Percentiles rank a stretch among this genome's conserved stretches.
Evolutionary conservation across 2,797 vertebrate species (phyloP).

Genomic region (Amblyraja radiata): DNA sequence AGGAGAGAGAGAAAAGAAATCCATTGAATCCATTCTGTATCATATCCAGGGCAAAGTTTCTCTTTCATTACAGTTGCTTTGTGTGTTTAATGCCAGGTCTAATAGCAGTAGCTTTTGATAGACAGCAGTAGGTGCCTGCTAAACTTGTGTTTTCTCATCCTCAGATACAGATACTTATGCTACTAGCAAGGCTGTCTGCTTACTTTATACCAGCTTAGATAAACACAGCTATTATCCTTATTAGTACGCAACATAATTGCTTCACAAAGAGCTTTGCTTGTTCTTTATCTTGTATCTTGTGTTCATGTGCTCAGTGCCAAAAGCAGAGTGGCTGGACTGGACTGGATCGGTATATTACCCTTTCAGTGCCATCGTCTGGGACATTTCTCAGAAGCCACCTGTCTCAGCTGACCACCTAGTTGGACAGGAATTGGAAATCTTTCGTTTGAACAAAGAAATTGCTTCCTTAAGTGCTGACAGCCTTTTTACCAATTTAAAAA

Average conservation of each 20-base stretch:
- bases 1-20: slow-evolving; percentile 53
- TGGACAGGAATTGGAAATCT: slow-evolving; percentile 76
- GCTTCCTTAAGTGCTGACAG: slow-evolving; percentile 99
- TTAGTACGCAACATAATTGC: slow-evolving; percentile 97
- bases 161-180: slow-evolving; percentile 77
- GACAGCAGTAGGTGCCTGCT: slow-evolving; percentile 99
- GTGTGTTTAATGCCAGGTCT: slow-evolving; percentile 97
- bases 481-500: slow-evolving; percentile 99
- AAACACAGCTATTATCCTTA: slow-evolving; percentile 88
- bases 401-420: slow-evolving; percentile 60
- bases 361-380: slow-evolving; percentile 64
- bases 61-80: slow-evolving; percentile 99
- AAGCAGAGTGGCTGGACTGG: slow-evolving; percentile 64
- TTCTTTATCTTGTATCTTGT: slow-evolving; percentile 99
- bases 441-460: slow-evolving; percentile 91
- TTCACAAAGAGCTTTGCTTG: slow-evolving; percentile 99
- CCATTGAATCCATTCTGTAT: slow-evolving; percentile 94
- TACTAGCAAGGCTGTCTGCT: slow-evolving; percentile 76
- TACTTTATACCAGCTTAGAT: slow-evolving; percentile 78
- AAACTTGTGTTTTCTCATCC: slow-evolving; percentile 93
- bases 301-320: slow-evolving; percentile 99
- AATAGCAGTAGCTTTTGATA: slow-evolving; percentile 99
- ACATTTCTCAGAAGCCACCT: slow-evolving; percentile 70
- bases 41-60: slow-evolving; percentile 93
- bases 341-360: slow-evolving; percentile 48